phyloP scores from a whole-genome alignment of 37 sponge, comb jelly and placozoan genomes.

The Halisarca cf. caerulea region DNA sequence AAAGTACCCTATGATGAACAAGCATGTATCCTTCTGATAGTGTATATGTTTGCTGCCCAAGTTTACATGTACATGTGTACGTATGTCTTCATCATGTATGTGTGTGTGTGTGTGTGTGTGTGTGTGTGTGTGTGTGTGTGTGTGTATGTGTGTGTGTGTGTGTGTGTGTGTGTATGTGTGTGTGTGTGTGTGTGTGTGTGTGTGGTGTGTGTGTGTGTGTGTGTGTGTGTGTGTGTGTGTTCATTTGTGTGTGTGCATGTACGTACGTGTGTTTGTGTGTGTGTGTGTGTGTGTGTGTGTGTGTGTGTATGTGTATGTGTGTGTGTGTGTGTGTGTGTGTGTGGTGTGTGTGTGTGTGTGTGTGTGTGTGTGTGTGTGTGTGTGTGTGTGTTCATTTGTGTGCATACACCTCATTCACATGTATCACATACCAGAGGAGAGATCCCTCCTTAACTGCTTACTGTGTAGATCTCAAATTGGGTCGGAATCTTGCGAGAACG shows the following conservation, averaged over 20 bases:
- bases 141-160: not conserved
- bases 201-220: not conserved
- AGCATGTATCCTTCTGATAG: constrained; percentile 54
- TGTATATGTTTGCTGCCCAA: not conserved
- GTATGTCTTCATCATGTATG: not conserved
- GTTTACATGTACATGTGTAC: not conserved
- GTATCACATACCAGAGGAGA: not conserved
- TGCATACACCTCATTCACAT: not conserved
- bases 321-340: too few relatives aligned
- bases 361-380: not conserved
- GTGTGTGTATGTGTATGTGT: too few relatives aligned
- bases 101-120: not conserved
- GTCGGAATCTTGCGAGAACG: constrained; percentile 77
- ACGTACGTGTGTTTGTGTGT: constrained; percentile 56
- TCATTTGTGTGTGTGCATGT: constrained; percentile 21
- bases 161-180: not conserved
- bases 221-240: too few relatives aligned
- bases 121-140: not conserved
- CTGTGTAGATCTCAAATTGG: constrained; percentile 67
- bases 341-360: too few relatives aligned
- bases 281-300: not conserved
- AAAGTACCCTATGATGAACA: constrained; percentile 75
- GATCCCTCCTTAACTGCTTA: not conserved
- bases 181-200: not conserved
- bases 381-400: too few relatives aligned